Conservation (phyloP, 2,113 vertebrate species). For the Girardinichthys multiradiatus region DNA sequence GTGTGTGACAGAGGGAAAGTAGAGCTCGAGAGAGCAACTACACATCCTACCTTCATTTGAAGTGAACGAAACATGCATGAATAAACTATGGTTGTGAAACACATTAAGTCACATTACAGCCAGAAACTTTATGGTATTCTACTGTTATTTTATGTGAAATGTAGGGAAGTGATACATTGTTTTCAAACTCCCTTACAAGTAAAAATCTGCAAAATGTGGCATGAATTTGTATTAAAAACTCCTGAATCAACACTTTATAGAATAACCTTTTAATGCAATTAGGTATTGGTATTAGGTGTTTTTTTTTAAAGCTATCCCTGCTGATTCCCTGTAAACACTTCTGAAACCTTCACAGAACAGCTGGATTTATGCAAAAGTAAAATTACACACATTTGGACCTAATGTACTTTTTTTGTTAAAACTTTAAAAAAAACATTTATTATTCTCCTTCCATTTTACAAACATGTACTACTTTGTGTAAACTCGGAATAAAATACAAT, state of each 20-base stretch:
- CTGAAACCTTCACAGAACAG: not conserved
- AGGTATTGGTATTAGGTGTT: no score
- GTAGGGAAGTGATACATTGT: not conserved
- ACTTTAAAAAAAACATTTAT: no score
- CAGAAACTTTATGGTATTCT: not conserved
- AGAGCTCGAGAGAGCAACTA: conserved; percentile 12
- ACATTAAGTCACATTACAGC: not conserved
- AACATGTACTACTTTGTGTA: no score
- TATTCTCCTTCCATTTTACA: no score
- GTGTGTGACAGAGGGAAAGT: conserved; percentile 45
- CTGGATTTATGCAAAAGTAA: no score
- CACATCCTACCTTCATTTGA: conserved; percentile 9
- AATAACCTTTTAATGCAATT: not conserved
- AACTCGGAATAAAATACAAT: no score
- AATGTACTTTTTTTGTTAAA: not conserved
- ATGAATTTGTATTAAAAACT: no score
- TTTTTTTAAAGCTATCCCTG: not conserved
- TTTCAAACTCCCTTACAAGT: not conserved
- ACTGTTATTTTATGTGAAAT: not conserved
- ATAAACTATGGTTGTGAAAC: conserved; percentile 32
- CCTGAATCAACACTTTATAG: not conserved
- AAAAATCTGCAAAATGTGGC: not conserved
- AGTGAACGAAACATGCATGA: conserved; percentile 14
- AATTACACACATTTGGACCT: not conserved
- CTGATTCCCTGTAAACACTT: not conserved